phyloP scores from a whole-genome alignment of 2,888 invertebrate species.

The Embidobia sp. region DNA sequence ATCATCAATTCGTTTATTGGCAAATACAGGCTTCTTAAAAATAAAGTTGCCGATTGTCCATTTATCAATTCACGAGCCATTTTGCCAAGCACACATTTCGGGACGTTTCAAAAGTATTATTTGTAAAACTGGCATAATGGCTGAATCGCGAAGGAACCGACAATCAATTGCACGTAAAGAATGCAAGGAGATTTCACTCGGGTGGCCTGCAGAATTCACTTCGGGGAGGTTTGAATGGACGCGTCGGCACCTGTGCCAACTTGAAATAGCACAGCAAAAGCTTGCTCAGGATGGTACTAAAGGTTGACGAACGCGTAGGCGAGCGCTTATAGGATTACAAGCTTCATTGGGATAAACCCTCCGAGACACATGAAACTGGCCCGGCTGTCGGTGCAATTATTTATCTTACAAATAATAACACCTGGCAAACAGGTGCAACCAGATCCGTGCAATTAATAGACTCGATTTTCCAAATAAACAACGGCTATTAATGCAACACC shows the following conservation, averaged over 20 bases:
- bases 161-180: slow-evolving; percentile 47
- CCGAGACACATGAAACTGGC: no score
- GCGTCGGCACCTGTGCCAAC: slow-evolving; percentile 61
- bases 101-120: slow-evolving; percentile 24
- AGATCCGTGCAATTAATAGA: no score
- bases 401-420: no score
- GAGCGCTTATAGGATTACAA: no score
- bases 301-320: slow-evolving; percentile 71
- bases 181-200: slow-evolving; percentile 36
- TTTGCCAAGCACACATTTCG: neutral
- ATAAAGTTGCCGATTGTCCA: slow-evolving; percentile 17
- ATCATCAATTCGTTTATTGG: no score
- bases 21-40: no score
- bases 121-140: slow-evolving; percentile 24
- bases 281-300: slow-evolving; percentile 67
- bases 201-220: slow-evolving; percentile 50
- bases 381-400: no score
- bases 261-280: slow-evolving; percentile 63
- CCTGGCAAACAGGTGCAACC: no score
- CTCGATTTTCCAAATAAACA: no score
- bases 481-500: no score
- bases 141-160: slow-evolving; percentile 18
- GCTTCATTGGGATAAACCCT: no score
- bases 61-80: slow-evolving; percentile 13
- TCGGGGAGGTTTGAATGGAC: slow-evolving; percentile 46